These are phyloP conservation scores for Arbacia lixula DNA, from an alignment of 53 echinoderm and acorn worm species.

Conservation along the genomic window DNA sequence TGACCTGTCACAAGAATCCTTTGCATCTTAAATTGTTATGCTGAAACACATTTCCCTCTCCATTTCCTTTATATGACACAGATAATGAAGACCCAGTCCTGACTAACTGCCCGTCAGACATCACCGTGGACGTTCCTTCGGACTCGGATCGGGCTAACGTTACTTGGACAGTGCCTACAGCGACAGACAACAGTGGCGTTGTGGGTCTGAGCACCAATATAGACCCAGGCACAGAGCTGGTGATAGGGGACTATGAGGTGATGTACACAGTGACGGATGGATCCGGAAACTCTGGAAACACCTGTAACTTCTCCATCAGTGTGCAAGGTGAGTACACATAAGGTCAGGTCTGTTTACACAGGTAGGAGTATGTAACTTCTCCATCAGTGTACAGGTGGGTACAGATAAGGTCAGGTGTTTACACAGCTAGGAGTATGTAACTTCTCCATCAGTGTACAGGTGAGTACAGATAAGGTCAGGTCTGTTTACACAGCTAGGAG, in stretches of 20 bases:
- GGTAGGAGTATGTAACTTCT: too few species aligned
- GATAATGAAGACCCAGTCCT: background rate
- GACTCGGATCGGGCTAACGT: background rate
- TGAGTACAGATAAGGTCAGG: too few species aligned
- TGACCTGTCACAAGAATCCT: too few species aligned
- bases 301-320: constrained; percentile 11
- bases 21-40: too few species aligned
- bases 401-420: too few species aligned
- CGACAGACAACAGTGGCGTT: constrained; percentile 27
- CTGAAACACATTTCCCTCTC: too few species aligned
- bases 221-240: background rate
- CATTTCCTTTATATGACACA: too few species aligned
- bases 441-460: too few species aligned
- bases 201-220: constrained; percentile 15
- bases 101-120: background rate
- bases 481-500: too few species aligned
- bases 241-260: constrained; percentile 12
- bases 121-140: background rate
- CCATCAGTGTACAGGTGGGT: too few species aligned
- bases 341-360: too few species aligned
- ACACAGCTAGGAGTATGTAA: too few species aligned
- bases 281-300: background rate
- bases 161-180: constrained; percentile 19
- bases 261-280: constrained; percentile 27
- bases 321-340: constrained; percentile 41